A percentile compares a stretch with the other conserved stretches of the same genome.
These are phyloP conservation scores for Ochotona princeps DNA, from an alignment of 2,113 vertebrate species.

Conservation along the genomic window DNA sequence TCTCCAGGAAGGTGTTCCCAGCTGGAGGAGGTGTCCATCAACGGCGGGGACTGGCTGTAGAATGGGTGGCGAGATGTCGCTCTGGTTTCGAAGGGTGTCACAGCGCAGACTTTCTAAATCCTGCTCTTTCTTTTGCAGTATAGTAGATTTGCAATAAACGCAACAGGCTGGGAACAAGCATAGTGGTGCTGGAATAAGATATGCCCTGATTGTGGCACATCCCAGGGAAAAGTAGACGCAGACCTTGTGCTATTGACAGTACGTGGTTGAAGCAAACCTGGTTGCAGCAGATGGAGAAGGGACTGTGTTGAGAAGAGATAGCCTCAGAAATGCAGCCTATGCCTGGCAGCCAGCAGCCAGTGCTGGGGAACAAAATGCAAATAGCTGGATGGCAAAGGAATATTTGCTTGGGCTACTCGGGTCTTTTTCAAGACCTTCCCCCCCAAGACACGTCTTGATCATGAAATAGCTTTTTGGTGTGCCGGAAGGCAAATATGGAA, in stretches of 20 bases:
- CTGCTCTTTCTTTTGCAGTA: not conserved
- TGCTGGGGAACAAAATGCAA: slow-evolving; percentile 6
- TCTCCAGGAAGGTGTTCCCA: not conserved
- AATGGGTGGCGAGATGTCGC: not conserved
- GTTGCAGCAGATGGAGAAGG: not conserved
- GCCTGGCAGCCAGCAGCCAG: not conserved
- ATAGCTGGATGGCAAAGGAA: not conserved
- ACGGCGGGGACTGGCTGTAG: not conserved
- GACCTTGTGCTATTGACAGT: slow-evolving; percentile 1
- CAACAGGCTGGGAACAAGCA: not conserved
- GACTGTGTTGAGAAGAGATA: not conserved
- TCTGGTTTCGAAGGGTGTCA: not conserved
- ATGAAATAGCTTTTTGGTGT: not conserved
- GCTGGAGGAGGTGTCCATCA: not conserved
- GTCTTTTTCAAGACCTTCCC: not conserved
- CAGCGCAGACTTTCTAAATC: not conserved
- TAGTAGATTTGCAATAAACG: not conserved
- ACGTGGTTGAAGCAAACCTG: slow-evolving; percentile 8
- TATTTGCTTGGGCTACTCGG: not conserved
- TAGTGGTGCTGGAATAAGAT: not conserved
- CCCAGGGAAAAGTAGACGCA: slow-evolving; percentile 25
- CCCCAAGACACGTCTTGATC: not conserved
- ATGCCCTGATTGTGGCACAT: not conserved
- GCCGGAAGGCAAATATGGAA: not conserved
- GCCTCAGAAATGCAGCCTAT: not conserved